A percentile compares a stretch with the other conserved stretches of the same genome.
Conservation (phyloP, 2,888 invertebrate genomes). For the Opisthograptis luteolata region DNA sequence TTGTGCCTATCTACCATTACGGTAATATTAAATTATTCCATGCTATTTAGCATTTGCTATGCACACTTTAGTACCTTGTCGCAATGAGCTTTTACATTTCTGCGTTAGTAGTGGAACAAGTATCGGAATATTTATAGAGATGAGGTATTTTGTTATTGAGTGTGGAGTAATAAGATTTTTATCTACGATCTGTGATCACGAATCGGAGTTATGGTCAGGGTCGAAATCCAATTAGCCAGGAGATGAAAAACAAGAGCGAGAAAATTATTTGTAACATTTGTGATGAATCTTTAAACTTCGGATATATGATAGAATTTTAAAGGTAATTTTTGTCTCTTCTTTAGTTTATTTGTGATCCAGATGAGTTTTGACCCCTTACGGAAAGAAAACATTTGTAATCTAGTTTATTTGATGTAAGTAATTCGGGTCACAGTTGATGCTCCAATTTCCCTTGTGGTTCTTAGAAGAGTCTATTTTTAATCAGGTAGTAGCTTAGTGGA, state of each 20-base stretch:
- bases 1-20: no score
- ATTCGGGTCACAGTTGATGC: conserved; percentile 24
- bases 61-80: not conserved
- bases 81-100: conserved; percentile 2
- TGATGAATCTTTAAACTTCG: no score
- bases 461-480: conserved; percentile 14
- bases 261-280: not conserved
- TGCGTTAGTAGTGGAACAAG: conserved; percentile 17
- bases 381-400: conserved; percentile 29
- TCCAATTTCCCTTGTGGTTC: conserved; percentile 15
- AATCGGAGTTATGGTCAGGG: conserved; percentile 18
- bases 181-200: conserved; percentile 44
- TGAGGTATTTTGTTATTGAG: conserved; percentile 17
- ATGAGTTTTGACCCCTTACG: conserved; percentile 5
- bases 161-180: conserved; percentile 25
- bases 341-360: not conserved
- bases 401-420: conserved; percentile 19
- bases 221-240: conserved; percentile 14
- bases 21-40: no score
- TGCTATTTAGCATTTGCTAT: no score
- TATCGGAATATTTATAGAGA: conserved; percentile 31
- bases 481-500: conserved; percentile 4
- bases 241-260: not conserved
- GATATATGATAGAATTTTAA: no score
- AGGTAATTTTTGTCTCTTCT: not conserved